Percentiles rank a stretch among this genome's conserved stretches.
phyloP scores from a whole-genome alignment of 2,113 vertebrate genomes.

The Ardeotis arabs region DNA sequence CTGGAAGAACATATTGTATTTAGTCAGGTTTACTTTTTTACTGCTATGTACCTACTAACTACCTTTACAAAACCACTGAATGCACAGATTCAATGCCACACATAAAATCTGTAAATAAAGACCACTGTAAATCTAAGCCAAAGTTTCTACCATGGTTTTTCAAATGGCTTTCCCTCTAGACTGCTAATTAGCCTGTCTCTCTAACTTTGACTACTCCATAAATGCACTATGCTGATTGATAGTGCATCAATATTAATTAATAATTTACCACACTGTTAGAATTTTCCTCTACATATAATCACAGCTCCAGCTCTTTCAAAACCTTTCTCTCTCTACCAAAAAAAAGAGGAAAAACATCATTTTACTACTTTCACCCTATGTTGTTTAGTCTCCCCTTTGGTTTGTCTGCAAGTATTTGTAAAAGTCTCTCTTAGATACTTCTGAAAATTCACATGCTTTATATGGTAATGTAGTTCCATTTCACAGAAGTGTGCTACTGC shows the following conservation, averaged over 20 bases:
- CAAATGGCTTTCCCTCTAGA: constrained; percentile 25
- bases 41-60: not conserved
- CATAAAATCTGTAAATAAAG: constrained; percentile 25
- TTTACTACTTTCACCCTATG: not conserved
- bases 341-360: not conserved
- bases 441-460: not conserved
- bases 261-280: constrained; percentile 71
- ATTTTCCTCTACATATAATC: constrained; percentile 65
- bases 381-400: not conserved
- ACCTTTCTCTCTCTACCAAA: not conserved
- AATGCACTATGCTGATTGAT: constrained; percentile 63
- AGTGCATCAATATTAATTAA: constrained; percentile 70
- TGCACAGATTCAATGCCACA: not conserved
- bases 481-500: not conserved
- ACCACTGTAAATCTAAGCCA: not conserved
- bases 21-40: not conserved
- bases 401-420: constrained; percentile 18
- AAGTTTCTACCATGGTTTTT: constrained; percentile 18
- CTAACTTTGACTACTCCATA: constrained; percentile 55
- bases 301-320: constrained; percentile 56
- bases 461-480: not conserved
- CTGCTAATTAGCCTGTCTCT: constrained; percentile 54
- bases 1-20: not conserved
- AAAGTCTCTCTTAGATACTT: not conserved
- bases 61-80: not conserved